Conservation (phyloP, 1,140 invertebrate genomes). For the Dryas iulia region DNA sequence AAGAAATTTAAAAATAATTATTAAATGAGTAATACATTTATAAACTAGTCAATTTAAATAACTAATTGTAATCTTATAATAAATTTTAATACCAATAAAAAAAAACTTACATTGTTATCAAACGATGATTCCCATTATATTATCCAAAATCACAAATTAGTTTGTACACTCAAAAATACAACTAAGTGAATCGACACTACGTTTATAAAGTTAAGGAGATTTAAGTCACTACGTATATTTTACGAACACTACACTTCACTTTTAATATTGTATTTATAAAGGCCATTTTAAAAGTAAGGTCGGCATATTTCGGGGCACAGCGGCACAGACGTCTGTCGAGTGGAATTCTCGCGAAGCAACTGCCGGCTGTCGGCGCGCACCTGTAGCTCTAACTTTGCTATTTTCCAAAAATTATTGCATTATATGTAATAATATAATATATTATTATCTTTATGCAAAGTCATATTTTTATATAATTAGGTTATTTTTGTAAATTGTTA, state of each 20-base stretch:
- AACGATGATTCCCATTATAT: background rate
- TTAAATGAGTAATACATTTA: no score
- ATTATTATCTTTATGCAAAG: background rate
- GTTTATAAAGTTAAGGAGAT: background rate
- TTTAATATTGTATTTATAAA: conserved; percentile 7
- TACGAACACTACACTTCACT: conserved; percentile 20
- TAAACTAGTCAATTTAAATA: background rate
- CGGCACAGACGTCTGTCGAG: conserved; percentile 14
- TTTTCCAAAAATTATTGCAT: conserved; percentile 26
- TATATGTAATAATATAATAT: background rate
- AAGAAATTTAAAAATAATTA: no score
- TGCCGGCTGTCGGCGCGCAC: conserved; percentile 28
- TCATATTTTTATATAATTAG: no score
- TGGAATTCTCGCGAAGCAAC: conserved; percentile 24
- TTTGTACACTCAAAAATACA: background rate
- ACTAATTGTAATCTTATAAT: background rate
- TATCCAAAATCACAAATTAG: conserved; percentile 7
- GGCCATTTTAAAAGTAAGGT: conserved; percentile 18
- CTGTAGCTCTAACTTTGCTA: conserved; percentile 30
- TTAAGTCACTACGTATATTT: conserved; percentile 23
- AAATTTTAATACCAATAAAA: background rate
- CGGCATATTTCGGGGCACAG: background rate
- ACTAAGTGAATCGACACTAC: background rate
- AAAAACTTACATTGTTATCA: background rate
- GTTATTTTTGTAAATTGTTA: background rate